phyloP scores from a whole-genome alignment of 2,888 invertebrate species.

The Lysandra bellargus region DNA sequence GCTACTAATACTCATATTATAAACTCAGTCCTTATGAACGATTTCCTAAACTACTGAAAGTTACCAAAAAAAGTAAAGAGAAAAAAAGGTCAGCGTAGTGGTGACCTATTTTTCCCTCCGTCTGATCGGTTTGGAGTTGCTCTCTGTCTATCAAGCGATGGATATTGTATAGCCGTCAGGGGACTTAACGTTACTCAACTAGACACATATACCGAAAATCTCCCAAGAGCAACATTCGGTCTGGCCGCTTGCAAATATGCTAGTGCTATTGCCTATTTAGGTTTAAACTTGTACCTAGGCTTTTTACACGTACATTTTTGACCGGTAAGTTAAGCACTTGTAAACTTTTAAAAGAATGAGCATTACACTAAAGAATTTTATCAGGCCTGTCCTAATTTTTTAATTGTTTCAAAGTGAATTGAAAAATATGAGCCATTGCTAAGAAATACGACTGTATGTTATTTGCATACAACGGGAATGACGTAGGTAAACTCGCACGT shows the following conservation, averaged over 20 bases:
- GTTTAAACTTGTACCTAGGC: background rate
- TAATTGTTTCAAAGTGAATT: background rate
- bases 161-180: background rate
- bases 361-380: too few species aligned
- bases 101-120: too few species aligned
- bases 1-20: too few species aligned
- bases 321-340: too few species aligned
- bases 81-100: too few species aligned
- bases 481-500: conserved; percentile 1
- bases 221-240: background rate
- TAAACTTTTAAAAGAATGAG: too few species aligned
- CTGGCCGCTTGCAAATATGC: background rate
- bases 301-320: too few species aligned
- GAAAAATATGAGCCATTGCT: background rate
- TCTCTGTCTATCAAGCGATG: background rate
- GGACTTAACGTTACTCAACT: background rate
- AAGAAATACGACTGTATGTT: background rate
- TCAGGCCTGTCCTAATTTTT: background rate
- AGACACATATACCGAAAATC: background rate
- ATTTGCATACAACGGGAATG: conserved; percentile 1
- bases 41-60: background rate
- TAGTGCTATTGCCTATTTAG: background rate
- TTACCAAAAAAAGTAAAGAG: background rate
- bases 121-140: too few species aligned
- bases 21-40: background rate